Percentiles rank a stretch among this genome's conserved stretches.
These are phyloP conservation scores for Hedychridium roseum DNA, from an alignment of 2,888 invertebrate genomes.

Conservation along the genomic window DNA sequence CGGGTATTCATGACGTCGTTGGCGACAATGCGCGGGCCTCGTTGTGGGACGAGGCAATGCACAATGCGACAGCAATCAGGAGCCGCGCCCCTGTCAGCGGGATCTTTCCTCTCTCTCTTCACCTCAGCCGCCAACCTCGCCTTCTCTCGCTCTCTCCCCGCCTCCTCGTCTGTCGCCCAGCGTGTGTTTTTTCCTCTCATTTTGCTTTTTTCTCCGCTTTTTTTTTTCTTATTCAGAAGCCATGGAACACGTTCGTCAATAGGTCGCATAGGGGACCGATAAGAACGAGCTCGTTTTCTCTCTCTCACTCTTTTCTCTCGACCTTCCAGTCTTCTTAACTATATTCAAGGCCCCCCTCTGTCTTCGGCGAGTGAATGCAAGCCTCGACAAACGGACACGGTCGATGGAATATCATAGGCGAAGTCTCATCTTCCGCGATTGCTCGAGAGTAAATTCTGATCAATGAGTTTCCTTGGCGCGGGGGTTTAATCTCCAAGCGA, in stretches of 20 bases:
- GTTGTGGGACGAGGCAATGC: conserved; percentile 48
- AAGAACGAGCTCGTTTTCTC: conserved; percentile 19
- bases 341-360: not conserved
- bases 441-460: too few species aligned
- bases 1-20: conserved; percentile 36
- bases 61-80: conserved; percentile 64
- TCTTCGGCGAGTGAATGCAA: not conserved
- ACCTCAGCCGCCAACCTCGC: conserved; percentile 27
- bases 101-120: conserved; percentile 42
- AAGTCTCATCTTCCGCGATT: conserved; percentile 26
- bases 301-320: conserved; percentile 1
- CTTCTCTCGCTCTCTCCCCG: conserved; percentile 24
- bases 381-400: not conserved
- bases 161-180: too few species aligned
- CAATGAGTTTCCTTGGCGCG: too few species aligned
- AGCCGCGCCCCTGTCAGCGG: conserved; percentile 61
- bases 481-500: too few species aligned
- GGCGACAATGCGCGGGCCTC: conserved; percentile 48
- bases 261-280: conserved; percentile 27
- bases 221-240: conserved; percentile 26
- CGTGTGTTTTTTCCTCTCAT: conserved; percentile 15
- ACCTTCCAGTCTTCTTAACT: not conserved
- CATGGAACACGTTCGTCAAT: conserved; percentile 36
- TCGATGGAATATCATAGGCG: too few species aligned
- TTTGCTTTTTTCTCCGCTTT: conserved; percentile 14